phyloP scores from a whole-genome alignment of 2,797 vertebrate species.

The Echeneis naucrates region DNA sequence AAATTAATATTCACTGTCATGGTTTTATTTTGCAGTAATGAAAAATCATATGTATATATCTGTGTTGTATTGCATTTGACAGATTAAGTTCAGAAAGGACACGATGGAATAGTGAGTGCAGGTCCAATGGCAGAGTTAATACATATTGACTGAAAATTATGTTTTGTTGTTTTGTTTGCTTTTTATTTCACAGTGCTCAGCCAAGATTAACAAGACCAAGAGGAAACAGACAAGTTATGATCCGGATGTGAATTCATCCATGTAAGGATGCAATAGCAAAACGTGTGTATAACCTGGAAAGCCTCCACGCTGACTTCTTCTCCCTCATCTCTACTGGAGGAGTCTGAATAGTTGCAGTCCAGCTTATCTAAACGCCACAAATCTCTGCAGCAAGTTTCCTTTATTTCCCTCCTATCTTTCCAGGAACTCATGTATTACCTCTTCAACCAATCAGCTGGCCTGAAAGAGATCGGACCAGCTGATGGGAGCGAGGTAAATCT shows the following conservation, averaged over 20 bases:
- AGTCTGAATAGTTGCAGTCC: slow-evolving; percentile 50
- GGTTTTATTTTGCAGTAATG: too few relatives aligned
- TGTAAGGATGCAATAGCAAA: slow-evolving; percentile 3
- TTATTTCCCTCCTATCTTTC: slow-evolving; percentile 37
- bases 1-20: too few relatives aligned
- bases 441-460: slow-evolving; percentile 47
- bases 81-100: too few relatives aligned
- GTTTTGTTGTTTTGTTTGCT: background rate
- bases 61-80: too few relatives aligned
- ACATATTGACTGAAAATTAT: background rate
- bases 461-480: slow-evolving; percentile 35
- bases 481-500: too few relatives aligned
- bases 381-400: slow-evolving; percentile 38
- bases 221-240: background rate
- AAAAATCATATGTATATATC: too few relatives aligned
- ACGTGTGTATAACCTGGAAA: slow-evolving; percentile 7
- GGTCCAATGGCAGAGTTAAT: background rate
- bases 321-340: background rate
- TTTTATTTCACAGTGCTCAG: background rate
- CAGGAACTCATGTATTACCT: slow-evolving; percentile 27
- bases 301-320: background rate
- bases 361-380: slow-evolving; percentile 65
- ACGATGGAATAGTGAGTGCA: background rate
- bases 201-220: background rate
- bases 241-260: background rate